Base-by-base conservation (phyloP, 2,797 vertebrate genomes). In the Sebastes cheni region DNA sequence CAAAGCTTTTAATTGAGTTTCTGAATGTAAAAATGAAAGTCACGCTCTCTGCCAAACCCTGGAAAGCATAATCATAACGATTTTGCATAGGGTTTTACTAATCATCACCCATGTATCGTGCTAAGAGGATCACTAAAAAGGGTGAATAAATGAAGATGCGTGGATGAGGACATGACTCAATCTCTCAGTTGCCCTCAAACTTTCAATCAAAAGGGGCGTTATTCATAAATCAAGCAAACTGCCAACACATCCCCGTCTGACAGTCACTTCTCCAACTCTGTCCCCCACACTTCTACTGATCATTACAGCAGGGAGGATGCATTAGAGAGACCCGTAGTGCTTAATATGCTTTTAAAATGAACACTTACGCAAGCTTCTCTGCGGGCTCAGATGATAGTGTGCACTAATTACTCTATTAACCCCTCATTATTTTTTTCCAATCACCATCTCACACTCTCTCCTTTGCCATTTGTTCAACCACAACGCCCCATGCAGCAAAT, bases 1-100 rank as follows among this genome's bases (percentile, higher is more conserved):
- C 77, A 79, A 69, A 79, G 68, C 13, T 36, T 74, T 22, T 84
- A 72, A 86, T 83, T 88, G 75, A 74, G 54, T 80, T 84, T 77
- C 55, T 80, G 61, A 79, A 77, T 76, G 11, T 67, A 80, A 76
- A 75, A 84, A 36, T 66, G 59, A 65, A 9, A 71, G 29, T 62
- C 27, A 5, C 16, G n/a, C 9, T 73, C 18, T 77, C 72, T 67
- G 30, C 59, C 36, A 62, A 76, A 22, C 34, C 18, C 11, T 36
- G 10, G 30, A 74, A 73, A 77, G 55, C 42, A 80, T 54, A 77
- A 74, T 67, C 25, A 67, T 75, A 58, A 68, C 6, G 18, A 25
- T 50, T 76, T 59, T 70, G 55, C 60, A 36, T 60, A 61, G 22
- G 23, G 14, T 36, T 73, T 34, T 66, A 78, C 32, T 52, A 71